phyloP scores from a whole-genome alignment of 2,113 vertebrate species.

The Oceanodroma tethys region DNA sequence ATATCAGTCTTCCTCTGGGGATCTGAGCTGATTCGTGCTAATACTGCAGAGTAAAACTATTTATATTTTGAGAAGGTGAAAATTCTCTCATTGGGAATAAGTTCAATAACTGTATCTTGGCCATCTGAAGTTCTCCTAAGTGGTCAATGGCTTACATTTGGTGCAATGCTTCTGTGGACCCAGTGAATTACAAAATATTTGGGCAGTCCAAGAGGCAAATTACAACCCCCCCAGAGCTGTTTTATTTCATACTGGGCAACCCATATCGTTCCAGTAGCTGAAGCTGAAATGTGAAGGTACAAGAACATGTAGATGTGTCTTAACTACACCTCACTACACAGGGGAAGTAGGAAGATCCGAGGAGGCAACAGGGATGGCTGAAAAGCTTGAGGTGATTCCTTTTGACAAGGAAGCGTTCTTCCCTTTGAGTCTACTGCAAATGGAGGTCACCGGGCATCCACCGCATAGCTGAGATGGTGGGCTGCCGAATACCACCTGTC shows the following conservation, averaged over 20 bases:
- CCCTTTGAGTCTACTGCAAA: neutral
- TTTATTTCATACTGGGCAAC: neutral
- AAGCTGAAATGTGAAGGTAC: neutral
- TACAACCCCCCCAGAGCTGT: neutral
- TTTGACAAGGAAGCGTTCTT: neutral
- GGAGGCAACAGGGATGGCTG: neutral
- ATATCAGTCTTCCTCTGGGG: neutral
- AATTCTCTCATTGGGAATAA: neutral
- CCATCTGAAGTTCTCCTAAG: neutral
- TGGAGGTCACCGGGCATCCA: neutral
- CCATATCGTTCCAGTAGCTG: neutral
- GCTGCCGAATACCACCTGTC: neutral
- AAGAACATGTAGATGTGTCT: neutral
- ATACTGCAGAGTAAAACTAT: neutral
- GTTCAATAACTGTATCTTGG: neutral
- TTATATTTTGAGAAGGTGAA: neutral
- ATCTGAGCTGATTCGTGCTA: neutral
- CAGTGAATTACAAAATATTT: neutral
- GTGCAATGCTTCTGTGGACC: neutral
- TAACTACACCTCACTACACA: neutral
- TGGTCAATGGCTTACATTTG: neutral
- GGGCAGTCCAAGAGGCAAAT: neutral
- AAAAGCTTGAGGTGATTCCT: neutral
- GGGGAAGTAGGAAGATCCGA: neutral
- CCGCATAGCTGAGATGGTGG: neutral